These are phyloP conservation scores for Caligus rogercresseyi DNA, from an alignment of 1,140 invertebrate genomes.

Conservation along the genomic window DNA sequence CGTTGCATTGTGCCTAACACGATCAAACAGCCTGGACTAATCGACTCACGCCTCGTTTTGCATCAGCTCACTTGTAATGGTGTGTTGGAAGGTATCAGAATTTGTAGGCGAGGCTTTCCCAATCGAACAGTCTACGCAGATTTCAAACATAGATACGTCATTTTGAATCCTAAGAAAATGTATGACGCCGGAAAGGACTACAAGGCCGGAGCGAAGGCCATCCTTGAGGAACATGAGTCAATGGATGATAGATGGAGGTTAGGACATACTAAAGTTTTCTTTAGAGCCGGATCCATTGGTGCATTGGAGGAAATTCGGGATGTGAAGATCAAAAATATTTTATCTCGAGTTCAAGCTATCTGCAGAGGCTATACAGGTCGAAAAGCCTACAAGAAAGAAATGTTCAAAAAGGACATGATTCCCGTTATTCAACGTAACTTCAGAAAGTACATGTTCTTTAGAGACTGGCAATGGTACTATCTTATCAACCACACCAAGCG, in stretches of 20 bases:
- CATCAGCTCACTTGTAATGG: constrained; percentile 99
- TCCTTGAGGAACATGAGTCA: constrained; percentile 57
- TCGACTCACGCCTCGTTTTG: constrained; percentile 96
- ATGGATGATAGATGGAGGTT: constrained; percentile 75
- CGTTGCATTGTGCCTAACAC: constrained; percentile 99
- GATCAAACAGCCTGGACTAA: constrained; percentile 82
- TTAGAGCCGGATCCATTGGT: constrained; percentile 99
- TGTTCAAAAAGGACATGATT: constrained; percentile 36
- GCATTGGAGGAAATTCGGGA: constrained; percentile 99
- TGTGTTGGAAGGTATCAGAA: constrained; percentile 99
- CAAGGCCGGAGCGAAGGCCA: constrained; percentile 58
- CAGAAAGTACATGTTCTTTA: constrained; percentile 87
- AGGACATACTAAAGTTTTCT: constrained; percentile 97
- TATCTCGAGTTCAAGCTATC: constrained; percentile 94
- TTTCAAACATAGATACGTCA: constrained; percentile 99
- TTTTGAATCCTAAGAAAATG: constrained; percentile 60
- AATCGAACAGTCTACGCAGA: constrained; percentile 99
- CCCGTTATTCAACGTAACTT: constrained; percentile 97
- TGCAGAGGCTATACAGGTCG: constrained; percentile 62
- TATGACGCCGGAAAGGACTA: constrained; percentile 40
- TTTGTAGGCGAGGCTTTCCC: constrained; percentile 99
- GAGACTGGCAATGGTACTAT: constrained; percentile 99
- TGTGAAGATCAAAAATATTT: constrained; percentile 91
- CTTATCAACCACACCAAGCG: constrained; percentile 97
- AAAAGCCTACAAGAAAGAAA: constrained; percentile 76